Percentiles rank a stretch among this genome's conserved stretches.
These are phyloP conservation scores for Rotaria socialis DNA, from an alignment of 2,888 invertebrate species.

Conservation along the genomic window DNA sequence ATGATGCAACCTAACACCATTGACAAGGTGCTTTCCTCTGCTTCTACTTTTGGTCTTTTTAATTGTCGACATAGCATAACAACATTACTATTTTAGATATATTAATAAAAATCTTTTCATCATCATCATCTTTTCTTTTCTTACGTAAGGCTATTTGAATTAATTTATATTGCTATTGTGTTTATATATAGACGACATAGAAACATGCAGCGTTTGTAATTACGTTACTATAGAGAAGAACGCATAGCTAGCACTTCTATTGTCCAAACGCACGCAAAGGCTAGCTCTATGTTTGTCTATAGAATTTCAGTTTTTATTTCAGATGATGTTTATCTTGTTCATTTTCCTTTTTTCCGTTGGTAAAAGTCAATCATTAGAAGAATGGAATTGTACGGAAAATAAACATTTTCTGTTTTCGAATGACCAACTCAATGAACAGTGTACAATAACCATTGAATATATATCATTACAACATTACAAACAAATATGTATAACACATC, in stretches of 20 bases:
- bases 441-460: neutral
- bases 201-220: neutral
- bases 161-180: neutral
- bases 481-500: neutral
- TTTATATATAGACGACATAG: neutral
- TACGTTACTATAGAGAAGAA: neutral
- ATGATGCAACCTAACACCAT: neutral
- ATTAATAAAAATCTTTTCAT: conserved; percentile 22
- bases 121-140: neutral
- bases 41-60: neutral
- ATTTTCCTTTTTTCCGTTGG: neutral
- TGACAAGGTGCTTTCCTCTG: neutral
- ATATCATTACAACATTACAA: neutral
- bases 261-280: neutral
- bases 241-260: neutral
- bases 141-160: neutral
- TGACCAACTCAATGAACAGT: neutral
- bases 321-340: neutral
- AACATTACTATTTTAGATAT: neutral
- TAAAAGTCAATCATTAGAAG: neutral
- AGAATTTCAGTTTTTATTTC: neutral
- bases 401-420: neutral
- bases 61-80: neutral
- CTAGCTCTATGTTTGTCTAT: neutral
- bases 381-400: conserved; percentile 2